Base-by-base conservation (phyloP, 2,113 vertebrate genomes). In the Eupsittula cactorum region DNA sequence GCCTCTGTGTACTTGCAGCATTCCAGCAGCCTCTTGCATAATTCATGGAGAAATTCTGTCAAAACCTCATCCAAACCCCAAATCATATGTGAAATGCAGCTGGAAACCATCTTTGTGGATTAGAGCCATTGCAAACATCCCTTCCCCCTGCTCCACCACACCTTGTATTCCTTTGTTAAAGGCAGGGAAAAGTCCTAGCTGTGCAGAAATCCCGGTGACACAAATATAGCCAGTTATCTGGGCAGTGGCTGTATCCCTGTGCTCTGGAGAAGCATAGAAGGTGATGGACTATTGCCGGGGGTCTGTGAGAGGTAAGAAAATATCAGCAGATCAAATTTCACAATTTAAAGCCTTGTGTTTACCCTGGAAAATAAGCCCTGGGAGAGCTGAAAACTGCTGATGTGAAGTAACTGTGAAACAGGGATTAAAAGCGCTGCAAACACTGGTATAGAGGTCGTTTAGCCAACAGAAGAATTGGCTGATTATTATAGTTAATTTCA, bases 21-120 rank as follows among this genome's bases (percentile, higher is more conserved):
- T 96, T 95, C 95, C 92, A 96, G 82, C 70, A 80, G 88, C 70
- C 50, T 95, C 93, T 89, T 97, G 88, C 94, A 95, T 97, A 96
- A 96, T 97, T 97, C 95, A 94, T 96, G 65, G 83, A 84, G 92
- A 93, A 89, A 91, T 93, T 88, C 84, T 92, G 87, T 96, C 90
- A 92, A 93, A 92, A 87, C 80, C 82, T 77, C 80, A 65, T 83
- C 92, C 86, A 93, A 94, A 96, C 91, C 80, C 83, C 96, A 95
- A 94, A 95, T 93, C 76, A 11, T 57, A 91, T 85, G 86, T 91
- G 89, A 95, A 95, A 96, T 88, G 88, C 92, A 96, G 92, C 91
- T 94, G 90, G 92, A 96, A 95, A 82, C 86, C 92, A 91, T 94
- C 86, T 85, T 53, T 74, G 44, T 74, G 82, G 80, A 87, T 67